These are phyloP conservation scores for Porites divaricata DNA, from an alignment of 92 coral and sea anemone genomes.

Conservation along the genomic window DNA sequence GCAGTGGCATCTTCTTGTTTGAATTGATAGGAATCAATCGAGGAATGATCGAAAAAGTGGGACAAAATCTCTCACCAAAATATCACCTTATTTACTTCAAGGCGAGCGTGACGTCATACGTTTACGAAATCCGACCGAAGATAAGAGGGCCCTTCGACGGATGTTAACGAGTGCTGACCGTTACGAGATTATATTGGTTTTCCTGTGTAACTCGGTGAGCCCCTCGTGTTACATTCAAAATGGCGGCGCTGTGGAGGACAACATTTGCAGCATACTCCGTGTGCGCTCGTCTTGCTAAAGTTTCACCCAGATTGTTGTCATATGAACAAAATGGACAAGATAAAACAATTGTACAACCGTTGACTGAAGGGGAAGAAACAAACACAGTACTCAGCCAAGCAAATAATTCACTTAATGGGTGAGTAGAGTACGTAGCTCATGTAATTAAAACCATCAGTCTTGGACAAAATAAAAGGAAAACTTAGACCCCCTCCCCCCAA, in stretches of 20 bases:
- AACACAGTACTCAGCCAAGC: neutral
- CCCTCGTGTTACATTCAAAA: neutral
- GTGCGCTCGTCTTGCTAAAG: neutral
- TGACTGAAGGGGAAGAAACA: conserved; percentile 15
- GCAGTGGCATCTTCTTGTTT: too few species aligned
- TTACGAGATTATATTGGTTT: neutral
- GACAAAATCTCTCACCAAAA: too few species aligned
- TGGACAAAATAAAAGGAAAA: too few species aligned
- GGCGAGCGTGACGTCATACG: too few species aligned
- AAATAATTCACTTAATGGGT: conserved; percentile 35
- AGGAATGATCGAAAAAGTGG: too few species aligned
- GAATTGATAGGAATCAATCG: too few species aligned
- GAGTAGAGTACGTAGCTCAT: neutral
- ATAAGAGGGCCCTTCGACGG: too few species aligned
- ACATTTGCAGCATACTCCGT: neutral
- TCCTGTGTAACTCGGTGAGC: neutral
- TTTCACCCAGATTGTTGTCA: conserved; percentile 1
- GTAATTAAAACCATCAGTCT: neutral
- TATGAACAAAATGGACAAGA: conserved; percentile 12
- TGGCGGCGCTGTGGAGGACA: conserved; percentile 33
- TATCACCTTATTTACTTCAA: too few species aligned
- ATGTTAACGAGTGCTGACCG: too few species aligned
- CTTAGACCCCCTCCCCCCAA: too few species aligned
- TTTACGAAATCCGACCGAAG: too few species aligned
- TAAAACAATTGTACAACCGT: neutral